These are phyloP conservation scores for Pangasius sanitwongsei DNA, from an alignment of 2,797 vertebrate genomes.

Conservation along the genomic window DNA sequence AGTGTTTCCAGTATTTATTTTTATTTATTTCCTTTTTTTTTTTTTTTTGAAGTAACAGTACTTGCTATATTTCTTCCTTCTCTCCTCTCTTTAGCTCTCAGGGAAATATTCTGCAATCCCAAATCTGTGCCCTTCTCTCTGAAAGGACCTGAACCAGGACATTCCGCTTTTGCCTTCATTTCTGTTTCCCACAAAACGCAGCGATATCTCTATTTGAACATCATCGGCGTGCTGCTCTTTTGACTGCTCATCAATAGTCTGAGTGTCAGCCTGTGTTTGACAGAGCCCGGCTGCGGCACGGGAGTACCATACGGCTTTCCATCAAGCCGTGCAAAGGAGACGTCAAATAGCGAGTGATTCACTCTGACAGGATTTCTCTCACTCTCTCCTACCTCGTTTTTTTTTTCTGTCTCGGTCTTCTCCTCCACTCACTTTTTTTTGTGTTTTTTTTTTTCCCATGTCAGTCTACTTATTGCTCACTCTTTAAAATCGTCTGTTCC, in stretches of 20 bases:
- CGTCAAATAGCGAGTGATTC: slow-evolving; percentile 63
- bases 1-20: neutral
- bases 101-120: neutral
- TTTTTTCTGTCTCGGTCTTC: slow-evolving; percentile 41
- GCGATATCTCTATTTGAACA: slow-evolving; percentile 15
- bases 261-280: slow-evolving; percentile 46
- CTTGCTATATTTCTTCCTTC: neutral
- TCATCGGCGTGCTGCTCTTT: slow-evolving; percentile 18
- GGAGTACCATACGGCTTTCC: slow-evolving; percentile 60
- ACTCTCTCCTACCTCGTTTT: slow-evolving; percentile 47
- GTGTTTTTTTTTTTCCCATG: neutral
- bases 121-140: neutral
- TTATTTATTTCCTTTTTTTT: neutral
- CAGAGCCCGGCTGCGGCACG: slow-evolving; percentile 43
- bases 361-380: slow-evolving; percentile 54
- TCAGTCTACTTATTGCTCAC: neutral
- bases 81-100: neutral
- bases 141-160: neutral
- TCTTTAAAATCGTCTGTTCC: neutral
- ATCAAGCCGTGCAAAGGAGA: slow-evolving; percentile 63
- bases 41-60: neutral
- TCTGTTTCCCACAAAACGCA: neutral
- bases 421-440: slow-evolving; percentile 41
- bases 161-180: neutral
- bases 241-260: slow-evolving; percentile 54